Evolutionary conservation across 1,140 invertebrate genomes (phyloP), one percentile per base, ranked within the genome.

Genomic region (Drosophila yakuba): DNA sequence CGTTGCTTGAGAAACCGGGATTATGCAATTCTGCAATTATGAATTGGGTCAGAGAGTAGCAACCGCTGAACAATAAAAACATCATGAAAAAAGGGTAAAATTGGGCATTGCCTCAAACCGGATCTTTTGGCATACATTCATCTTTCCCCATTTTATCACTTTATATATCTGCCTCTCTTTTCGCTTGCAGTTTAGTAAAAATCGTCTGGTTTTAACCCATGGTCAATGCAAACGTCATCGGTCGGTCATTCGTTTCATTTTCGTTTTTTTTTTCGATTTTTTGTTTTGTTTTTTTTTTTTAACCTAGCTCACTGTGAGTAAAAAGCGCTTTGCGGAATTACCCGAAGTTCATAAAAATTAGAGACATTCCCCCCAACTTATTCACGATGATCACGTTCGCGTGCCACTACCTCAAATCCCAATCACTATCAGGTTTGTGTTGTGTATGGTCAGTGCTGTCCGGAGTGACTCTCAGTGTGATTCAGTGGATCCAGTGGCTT

Each of bases 261-360:
- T 36, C 32, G 20, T 36, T 63, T 35, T 17, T 14, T n/a, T 28
- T 50, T 50, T 12, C 2, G 12, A 14, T 14, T 3, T 39, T 17
- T 15, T 17, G 17, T 15, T 25, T 20, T 28, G 23, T 39, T 39
- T 39, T 43, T 15, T 15, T 20, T 17, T 20, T 20, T 23, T 7
- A 35, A 51, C 50, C 64, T 55, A 52, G 48, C 54, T 59, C 45
- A 23, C 39, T 51, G 63, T 82, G 69, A 83, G 61, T 80, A 66
- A 63, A 79, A 66, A 63, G 41, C 45, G 45, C 47, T 60, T 71
- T 15, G 51, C 66, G 84, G 84, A 80, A 89, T 89, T 89, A 89
- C 84, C 84, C 84, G 80, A 84, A 89, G 84, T 84, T 89, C 80
- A 84, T 74, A 80, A 72, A 80, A 89, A 89, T 84, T 74, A 89